Base-by-base conservation (phyloP, 2,888 invertebrate species). In the Torymus texanus region DNA sequence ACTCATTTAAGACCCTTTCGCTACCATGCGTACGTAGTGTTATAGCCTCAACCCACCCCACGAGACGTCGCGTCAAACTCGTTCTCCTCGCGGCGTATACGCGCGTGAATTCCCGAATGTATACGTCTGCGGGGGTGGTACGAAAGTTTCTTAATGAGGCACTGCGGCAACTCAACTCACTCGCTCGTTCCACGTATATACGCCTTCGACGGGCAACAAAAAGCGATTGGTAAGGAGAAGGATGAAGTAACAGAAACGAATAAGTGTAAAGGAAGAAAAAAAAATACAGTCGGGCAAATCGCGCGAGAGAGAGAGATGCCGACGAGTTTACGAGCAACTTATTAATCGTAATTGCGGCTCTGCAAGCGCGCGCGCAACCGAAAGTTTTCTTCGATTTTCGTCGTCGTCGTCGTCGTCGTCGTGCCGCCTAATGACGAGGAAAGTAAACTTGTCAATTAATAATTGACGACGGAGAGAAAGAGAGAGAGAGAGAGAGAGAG, bases 371-470 rank as follows among this genome's bases (percentile, higher is more conserved):
- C 66, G 12, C 79, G 83, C 79, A 83, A 85, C 82, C 81, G 79
- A 87, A 87, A 87, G 82, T 87, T 86, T 85, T 67, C 82, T 76
- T 81, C 83, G 78, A 74, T 81, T 79, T 74, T 80, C 70, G 80
- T 73, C 66, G 78, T 67, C 71, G 80, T 73, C 66, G 78, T 67
- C 71, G 75, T 72, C 72, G 41, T 12, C 58, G 8, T 18, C 79
- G 8, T 21, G n/a, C 16, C 70, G 58, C 51, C 81, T 82, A 82
- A 85, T 83, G 82, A 84, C 81, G 79, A 62, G 51, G 80, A 83
- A 84, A 85, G 85, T 83, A 86, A 86, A 87, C 86, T 87, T 86
- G 84, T 85, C 87, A 85, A 86, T 87, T 86, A 87, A 84, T 85
- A 87, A 87, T 87, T 85, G 83, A 81, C 82, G 75, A 81, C 18